Evolutionary conservation across 2,113 vertebrate genomes (phyloP).

Genomic region (Cettia cetti): DNA sequence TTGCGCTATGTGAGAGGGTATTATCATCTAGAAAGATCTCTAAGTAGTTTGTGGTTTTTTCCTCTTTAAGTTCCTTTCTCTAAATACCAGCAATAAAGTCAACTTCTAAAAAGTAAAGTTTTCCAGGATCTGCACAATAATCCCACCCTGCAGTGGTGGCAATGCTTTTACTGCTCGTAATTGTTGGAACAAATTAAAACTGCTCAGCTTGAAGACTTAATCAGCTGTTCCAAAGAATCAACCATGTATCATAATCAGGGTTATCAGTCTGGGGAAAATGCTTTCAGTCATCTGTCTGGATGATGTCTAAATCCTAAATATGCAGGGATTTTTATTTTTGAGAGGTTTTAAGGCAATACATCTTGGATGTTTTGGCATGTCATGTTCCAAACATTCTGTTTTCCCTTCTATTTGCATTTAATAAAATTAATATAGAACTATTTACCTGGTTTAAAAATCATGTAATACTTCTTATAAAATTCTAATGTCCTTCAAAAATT

Average conservation of each 20-base stretch:
- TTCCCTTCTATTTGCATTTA: not conserved
- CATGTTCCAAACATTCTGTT: not conserved
- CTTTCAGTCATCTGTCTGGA: not conserved
- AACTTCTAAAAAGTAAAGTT: not conserved
- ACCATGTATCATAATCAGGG: fast-evolving
- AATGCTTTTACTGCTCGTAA: conserved; percentile 18
- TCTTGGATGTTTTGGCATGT: not conserved
- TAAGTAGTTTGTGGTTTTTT: not conserved
- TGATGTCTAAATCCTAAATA: not conserved
- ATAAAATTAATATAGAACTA: not conserved
- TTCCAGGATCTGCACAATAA: conserved; percentile 11
- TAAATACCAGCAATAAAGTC: not conserved
- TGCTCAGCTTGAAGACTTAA: conserved; percentile 45
- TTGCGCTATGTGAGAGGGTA: not conserved
- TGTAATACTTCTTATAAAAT: not conserved
- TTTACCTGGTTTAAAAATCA: not conserved
- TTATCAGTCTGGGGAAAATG: not conserved
- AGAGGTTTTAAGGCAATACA: not conserved
- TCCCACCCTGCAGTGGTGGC: conserved; percentile 12
- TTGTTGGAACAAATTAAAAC: conserved; percentile 61
- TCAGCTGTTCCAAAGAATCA: not conserved
- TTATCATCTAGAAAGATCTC: not conserved
- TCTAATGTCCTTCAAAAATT: fast-evolving
- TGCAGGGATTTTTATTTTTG: fast-evolving
- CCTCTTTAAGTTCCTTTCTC: not conserved